phyloP scores from a whole-genome alignment of 2,888 invertebrate genomes.

The Achlya flavicornis region DNA sequence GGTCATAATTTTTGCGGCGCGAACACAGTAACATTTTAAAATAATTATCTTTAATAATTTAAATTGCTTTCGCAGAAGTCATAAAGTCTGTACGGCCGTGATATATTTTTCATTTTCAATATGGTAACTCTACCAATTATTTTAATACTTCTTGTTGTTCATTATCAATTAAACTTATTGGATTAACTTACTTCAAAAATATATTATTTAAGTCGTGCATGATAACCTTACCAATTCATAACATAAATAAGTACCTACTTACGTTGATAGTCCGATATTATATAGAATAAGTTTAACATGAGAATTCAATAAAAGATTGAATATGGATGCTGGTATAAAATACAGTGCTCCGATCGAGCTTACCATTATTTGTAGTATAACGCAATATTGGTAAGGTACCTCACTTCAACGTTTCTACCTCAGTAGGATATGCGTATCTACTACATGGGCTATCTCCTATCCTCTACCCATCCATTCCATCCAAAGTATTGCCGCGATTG shows the following conservation, averaged over 20 bases:
- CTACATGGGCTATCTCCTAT: not conserved
- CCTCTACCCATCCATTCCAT: not conserved
- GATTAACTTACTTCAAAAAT: not conserved
- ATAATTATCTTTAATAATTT: constrained; percentile 33
- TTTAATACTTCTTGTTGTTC: not conserved
- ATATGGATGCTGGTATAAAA: not conserved
- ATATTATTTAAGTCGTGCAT: not conserved
- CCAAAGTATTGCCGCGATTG: not conserved
- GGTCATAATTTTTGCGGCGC: constrained; percentile 57
- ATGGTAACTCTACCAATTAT: not conserved
- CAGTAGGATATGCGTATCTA: not conserved
- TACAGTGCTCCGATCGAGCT: too few species aligned
- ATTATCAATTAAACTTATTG: not conserved
- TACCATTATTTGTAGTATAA: too few species aligned
- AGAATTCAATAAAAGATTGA: not conserved
- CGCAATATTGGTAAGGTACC: too few species aligned
- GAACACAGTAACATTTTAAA: constrained; percentile 37
- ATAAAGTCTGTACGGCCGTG: constrained; percentile 21
- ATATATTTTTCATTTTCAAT: constrained; percentile 7
- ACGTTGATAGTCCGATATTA: too few species aligned
- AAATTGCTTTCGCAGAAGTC: constrained; percentile 31
- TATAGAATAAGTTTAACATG: too few species aligned
- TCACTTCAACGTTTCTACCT: too few species aligned
- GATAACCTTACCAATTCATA: too few species aligned
- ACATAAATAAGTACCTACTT: too few species aligned